Evolutionary conservation across 2,113 vertebrate species (phyloP).

Genomic region (Corydoras sp.): DNA sequence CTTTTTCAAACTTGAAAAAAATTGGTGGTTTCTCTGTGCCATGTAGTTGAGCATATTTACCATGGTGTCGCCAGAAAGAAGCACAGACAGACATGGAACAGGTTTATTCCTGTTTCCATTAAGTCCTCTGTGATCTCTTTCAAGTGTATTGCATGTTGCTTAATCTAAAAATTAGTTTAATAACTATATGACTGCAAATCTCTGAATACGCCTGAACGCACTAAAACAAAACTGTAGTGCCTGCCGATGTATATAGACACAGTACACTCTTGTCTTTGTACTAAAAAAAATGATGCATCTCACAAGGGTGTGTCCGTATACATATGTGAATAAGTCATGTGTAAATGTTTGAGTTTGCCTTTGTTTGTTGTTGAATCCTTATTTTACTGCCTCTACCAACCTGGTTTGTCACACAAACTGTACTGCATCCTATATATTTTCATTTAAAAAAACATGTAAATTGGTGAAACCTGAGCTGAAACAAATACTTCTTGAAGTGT

Average conservation of each 20-base stretch:
- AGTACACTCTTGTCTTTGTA: conserved; percentile 27
- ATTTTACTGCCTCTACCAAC: conserved; percentile 33
- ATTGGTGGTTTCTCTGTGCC: background rate
- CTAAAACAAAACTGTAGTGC: conserved; percentile 26
- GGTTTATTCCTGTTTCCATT: conserved; percentile 7
- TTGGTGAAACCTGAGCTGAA: conserved; percentile 5
- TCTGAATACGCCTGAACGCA: conserved; percentile 22
- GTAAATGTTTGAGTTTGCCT: conserved; percentile 50
- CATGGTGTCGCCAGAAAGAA: conserved; percentile 24
- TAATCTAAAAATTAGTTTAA: conserved; percentile 25
- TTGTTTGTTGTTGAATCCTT: conserved; percentile 28
- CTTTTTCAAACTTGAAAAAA: background rate
- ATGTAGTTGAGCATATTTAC: conserved; percentile 14
- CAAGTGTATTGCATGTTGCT: conserved; percentile 32
- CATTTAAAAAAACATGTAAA: conserved; percentile 1
- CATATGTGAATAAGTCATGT: conserved; percentile 49
- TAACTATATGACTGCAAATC: conserved; percentile 12
- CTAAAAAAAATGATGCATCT: conserved; percentile 25
- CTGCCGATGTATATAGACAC: conserved; percentile 43
- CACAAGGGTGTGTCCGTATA: conserved; percentile 52
- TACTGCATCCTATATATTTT: conserved; percentile 39
- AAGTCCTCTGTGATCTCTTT: conserved; percentile 13
- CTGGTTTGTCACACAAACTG: conserved; percentile 45
- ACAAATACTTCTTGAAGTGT: background rate
- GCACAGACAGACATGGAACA: conserved; percentile 25